Conservation (phyloP, 2,113 vertebrate species). For the Tor tambroides region DNA sequence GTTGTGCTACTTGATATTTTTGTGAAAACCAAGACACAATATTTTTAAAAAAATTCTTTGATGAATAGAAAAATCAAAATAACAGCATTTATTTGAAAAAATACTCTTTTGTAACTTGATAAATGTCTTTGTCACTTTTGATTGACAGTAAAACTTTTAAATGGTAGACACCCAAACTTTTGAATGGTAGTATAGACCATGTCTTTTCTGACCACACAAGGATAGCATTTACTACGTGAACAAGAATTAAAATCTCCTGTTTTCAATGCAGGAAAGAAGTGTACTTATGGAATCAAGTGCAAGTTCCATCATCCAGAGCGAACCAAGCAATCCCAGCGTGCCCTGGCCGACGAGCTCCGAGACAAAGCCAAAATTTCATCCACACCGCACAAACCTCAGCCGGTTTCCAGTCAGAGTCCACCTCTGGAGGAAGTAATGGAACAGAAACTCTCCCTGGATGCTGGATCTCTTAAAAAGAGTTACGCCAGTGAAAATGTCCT, state of each 20-base stretch:
- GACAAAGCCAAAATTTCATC: conserved; percentile 78
- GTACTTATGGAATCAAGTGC: conserved; percentile 93
- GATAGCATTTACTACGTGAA: not conserved
- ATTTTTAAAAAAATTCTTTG: too few relatives aligned
- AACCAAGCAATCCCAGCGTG: conserved; percentile 82
- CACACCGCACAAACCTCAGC: conserved; percentile 50
- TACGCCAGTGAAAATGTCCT: conserved; percentile 53
- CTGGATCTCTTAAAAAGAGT: conserved; percentile 63
- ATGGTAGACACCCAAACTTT: not conserved
- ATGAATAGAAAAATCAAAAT: too few relatives aligned
- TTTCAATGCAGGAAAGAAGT: conserved; percentile 86
- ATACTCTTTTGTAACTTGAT: not conserved
- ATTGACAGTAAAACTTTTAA: too few relatives aligned
- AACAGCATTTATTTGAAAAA: not conserved
- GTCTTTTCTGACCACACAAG: not conserved
- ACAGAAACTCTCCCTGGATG: conserved; percentile 71
- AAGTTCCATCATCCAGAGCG: conserved; percentile 91
- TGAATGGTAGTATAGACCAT: not conserved
- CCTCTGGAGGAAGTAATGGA: conserved; percentile 73
- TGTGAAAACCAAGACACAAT: too few relatives aligned
- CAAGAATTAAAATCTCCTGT: not conserved
- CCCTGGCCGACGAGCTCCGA: conserved; percentile 88
- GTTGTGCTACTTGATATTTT: too few relatives aligned
- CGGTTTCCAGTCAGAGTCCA: conserved; percentile 66
- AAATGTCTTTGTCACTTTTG: not conserved